A percentile compares a stretch with the other conserved stretches of the same genome.
Conservation (phyloP, 2,113 vertebrate genomes). For the Cepphus grylle region DNA sequence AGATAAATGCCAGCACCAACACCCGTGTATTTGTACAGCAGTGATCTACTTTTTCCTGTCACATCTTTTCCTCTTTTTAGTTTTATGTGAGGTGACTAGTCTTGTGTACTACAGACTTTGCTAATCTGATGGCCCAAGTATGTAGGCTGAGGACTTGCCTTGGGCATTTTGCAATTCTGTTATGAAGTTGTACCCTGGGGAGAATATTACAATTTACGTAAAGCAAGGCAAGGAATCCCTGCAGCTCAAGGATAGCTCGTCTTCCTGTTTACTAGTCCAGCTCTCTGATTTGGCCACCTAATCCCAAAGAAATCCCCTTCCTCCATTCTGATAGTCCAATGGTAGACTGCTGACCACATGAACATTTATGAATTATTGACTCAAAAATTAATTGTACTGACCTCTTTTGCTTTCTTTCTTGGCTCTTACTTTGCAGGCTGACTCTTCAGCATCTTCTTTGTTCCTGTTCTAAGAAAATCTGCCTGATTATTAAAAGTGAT, state of each 20-base stretch:
- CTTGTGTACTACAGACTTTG: too few species aligned
- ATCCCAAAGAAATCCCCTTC: not conserved
- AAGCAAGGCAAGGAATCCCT: not conserved
- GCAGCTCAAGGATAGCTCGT: not conserved
- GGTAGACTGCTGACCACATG: not conserved
- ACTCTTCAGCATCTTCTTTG: not conserved
- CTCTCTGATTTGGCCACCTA: not conserved
- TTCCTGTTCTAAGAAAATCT: not conserved
- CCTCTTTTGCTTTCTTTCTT: not conserved
- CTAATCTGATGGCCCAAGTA: not conserved
- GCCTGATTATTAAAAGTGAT: not conserved
- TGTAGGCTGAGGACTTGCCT: not conserved
- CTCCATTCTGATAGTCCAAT: not conserved
- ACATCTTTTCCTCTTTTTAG: not conserved
- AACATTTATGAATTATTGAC: not conserved
- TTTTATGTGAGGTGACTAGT: not conserved
- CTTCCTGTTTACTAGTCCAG: not conserved
- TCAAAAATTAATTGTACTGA: not conserved
- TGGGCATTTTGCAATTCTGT: not conserved
- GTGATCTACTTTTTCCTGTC: not conserved
- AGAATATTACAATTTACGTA: not conserved
- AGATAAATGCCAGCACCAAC: not conserved
- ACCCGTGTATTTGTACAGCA: not conserved
- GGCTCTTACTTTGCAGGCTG: not conserved
- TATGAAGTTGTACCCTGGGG: not conserved